Conservation (phyloP, 2,888 invertebrate genomes). For the Oxystoma pomonae region DNA sequence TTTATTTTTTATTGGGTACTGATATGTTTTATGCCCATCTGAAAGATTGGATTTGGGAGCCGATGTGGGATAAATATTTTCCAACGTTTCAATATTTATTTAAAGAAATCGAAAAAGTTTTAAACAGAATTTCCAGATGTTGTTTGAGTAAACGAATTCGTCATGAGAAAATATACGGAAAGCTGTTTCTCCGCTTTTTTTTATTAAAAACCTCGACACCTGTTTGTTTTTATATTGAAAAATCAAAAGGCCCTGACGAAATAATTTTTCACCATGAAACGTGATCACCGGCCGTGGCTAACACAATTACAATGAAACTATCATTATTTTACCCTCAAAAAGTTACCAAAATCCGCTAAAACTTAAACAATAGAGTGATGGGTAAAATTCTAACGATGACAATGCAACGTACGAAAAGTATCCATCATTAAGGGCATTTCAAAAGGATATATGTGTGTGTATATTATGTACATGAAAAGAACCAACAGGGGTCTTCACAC, state of each 20-base stretch:
- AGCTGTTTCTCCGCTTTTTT: not conserved
- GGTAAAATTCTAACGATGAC: conserved; percentile 23
- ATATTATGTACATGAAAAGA: conserved; percentile 37
- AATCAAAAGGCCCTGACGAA: conserved; percentile 21
- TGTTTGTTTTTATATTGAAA: conserved; percentile 8
- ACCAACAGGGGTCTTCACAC: conserved; percentile 42
- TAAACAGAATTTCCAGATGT: not conserved
- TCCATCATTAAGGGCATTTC: conserved; percentile 26
- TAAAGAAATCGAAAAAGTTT: not conserved
- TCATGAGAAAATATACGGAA: not conserved
- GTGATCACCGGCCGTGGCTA: conserved; percentile 22
- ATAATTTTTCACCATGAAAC: conserved; percentile 21
- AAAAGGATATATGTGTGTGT: conserved; percentile 33
- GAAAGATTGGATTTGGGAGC: not conserved
- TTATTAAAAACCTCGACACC: not conserved
- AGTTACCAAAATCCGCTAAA: conserved; percentile 25
- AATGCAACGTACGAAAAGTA: conserved; percentile 23
- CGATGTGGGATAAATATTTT: not conserved
- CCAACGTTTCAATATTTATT: not conserved
- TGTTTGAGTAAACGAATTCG: not conserved
- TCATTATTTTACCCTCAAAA: conserved; percentile 22
- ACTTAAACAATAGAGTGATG: conserved; percentile 23
- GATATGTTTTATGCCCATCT: not conserved
- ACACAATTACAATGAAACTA: conserved; percentile 27
- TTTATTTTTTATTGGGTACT: not conserved